Base-by-base conservation (phyloP, 2,888 invertebrate genomes). In the Caenorhabditis plicata region DNA sequence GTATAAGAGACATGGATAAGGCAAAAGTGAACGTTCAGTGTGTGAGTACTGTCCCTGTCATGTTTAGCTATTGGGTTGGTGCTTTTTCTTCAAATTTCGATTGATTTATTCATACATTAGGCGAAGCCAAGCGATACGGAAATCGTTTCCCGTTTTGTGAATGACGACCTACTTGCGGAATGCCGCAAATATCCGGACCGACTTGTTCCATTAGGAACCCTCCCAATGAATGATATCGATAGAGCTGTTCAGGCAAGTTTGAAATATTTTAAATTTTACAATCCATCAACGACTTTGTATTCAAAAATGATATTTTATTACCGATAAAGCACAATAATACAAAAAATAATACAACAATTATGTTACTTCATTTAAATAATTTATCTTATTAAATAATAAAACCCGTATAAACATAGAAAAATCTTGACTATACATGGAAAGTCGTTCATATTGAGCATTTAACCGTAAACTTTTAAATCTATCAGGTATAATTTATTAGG, bases 21-120 rank as follows among this genome's bases (percentile, higher is more conserved):
- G 83, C 83, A 38, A 83, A 84, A 74, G 85, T 86, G 4, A 79
- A 81, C 45, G 83, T 85, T 0, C 86, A 86, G 71, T 85, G 83
- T 5, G 71, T 86, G 49, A 86, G 86, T 7, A 86, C 86, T 0
- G 86, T 86, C 1, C 86, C 86, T 5, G 85, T 86, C 29, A 85
- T 86, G 85, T 86, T 86, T 75, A 84, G 82, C 64, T 86, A 86
- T 74, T 85, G 85, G 85, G 85, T 85, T 69, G 70, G 80, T 68
- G 17, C 20, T 39, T 27, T 1, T 35, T 13, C 7, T 13, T 23
- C n/a, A 15, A 15, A 38, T 45, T 26, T 15, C 20, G n/a, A 25
- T 19, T 15, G 15, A 35, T 45, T 33, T 5, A 22, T 33, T 33
- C 39, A 39, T 9, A 25, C 27, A 67, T 20, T 62, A 85, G 85